Conservation (phyloP, 2,113 vertebrate genomes). For the Cathartes aura region DNA sequence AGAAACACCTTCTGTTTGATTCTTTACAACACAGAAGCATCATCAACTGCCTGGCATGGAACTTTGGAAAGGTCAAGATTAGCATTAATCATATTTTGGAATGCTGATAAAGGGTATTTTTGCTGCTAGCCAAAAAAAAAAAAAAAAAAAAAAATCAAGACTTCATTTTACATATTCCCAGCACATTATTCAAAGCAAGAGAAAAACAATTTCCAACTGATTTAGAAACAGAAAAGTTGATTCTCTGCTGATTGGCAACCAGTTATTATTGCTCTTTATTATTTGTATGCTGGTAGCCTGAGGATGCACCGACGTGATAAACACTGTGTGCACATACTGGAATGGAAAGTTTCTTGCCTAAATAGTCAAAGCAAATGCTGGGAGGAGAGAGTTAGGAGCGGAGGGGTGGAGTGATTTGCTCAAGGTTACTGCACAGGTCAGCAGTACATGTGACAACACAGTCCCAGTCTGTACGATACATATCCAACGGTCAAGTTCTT, state of each 20-base stretch:
- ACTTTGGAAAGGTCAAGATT: constrained; percentile 76
- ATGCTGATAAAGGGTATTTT: constrained; percentile 35
- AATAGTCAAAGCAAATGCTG: not conserved
- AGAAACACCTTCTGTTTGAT: constrained; percentile 68
- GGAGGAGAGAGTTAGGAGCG: not conserved
- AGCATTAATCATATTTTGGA: constrained; percentile 66
- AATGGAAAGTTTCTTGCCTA: not conserved
- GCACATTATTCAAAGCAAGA: constrained; percentile 43
- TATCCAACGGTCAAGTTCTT: not conserved
- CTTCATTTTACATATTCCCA: constrained; percentile 24
- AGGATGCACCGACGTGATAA: not conserved
- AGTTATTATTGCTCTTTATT: constrained; percentile 21
- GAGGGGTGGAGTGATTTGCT: not conserved
- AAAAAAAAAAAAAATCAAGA: not conserved
- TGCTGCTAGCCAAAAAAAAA: not conserved
- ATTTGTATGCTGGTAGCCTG: not conserved
- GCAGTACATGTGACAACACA: not conserved
- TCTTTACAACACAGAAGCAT: constrained; percentile 53
- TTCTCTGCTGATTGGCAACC: constrained; percentile 22
- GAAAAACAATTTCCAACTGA: constrained; percentile 52
- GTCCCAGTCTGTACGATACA: not conserved
- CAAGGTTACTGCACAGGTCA: not conserved
- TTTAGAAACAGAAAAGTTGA: constrained; percentile 17
- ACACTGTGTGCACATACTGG: not conserved
- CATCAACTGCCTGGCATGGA: constrained; percentile 70